Evolutionary conservation across 2,797 vertebrate genomes (phyloP).

Genomic region (Pelobates cultripes): DNA sequence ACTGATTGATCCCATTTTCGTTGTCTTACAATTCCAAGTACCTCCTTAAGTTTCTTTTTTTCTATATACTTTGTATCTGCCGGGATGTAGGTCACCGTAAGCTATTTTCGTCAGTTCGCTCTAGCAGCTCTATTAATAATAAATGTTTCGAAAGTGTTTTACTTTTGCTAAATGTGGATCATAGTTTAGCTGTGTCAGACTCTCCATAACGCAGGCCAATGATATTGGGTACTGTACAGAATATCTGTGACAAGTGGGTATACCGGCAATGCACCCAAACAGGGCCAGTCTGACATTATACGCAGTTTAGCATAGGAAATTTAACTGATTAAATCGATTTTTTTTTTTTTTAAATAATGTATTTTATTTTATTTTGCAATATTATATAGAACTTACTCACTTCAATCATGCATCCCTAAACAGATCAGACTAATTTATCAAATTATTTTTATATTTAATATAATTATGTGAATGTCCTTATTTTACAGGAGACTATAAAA

Average conservation of each 20-base stretch:
- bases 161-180: constrained; percentile 60
- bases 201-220: constrained; percentile 44
- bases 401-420: no score
- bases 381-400: no score
- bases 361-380: no score
- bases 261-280: no score
- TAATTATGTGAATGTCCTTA: no score
- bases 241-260: neutral
- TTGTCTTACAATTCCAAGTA: constrained; percentile 34
- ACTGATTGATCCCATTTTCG: constrained; percentile 43
- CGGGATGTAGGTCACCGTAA: constrained; percentile 75
- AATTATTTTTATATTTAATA: no score
- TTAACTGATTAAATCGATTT: no score
- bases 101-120: constrained; percentile 73
- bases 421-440: no score
- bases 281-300: no score
- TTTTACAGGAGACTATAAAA: no score
- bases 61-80: constrained; percentile 57
- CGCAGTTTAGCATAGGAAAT: no score
- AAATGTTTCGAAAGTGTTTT: constrained; percentile 71
- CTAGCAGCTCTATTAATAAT: constrained; percentile 76
- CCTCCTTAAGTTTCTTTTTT: constrained; percentile 57
- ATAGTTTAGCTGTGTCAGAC: constrained; percentile 52
- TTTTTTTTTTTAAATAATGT: no score
- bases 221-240: constrained; percentile 51